These are phyloP conservation scores for Patella ulyssiponensis DNA, from an alignment of 2,888 invertebrate genomes.

Conservation along the genomic window DNA sequence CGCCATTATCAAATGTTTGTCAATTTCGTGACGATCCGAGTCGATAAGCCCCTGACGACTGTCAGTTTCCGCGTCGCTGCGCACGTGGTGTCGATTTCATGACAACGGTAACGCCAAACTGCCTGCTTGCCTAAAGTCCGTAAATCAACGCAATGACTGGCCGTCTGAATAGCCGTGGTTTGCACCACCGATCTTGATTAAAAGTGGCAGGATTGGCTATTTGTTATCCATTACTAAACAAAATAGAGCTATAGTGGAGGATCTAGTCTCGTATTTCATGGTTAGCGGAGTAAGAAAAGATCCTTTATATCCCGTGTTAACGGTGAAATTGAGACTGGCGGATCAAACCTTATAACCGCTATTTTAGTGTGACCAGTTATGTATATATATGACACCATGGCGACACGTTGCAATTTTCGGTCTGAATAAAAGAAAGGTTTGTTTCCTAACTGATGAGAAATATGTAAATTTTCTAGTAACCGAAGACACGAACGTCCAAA, in stretches of 20 bases:
- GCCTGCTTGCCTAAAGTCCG: not conserved
- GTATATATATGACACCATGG: no score
- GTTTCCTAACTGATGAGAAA: no score
- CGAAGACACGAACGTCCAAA: no score
- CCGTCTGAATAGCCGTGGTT: constrained; percentile 2
- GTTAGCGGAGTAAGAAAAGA: constrained; percentile 5
- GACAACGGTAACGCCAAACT: constrained; percentile 7
- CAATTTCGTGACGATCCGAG: not conserved
- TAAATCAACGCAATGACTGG: constrained; percentile 5
- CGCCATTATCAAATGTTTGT: constrained; percentile 4
- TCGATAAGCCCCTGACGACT: constrained; percentile 12
- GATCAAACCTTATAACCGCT: not conserved
- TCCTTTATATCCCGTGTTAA: constrained; percentile 4
- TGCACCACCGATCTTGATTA: constrained; percentile 12
- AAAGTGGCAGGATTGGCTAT: constrained; percentile 12
- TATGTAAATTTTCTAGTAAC: no score
- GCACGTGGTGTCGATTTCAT: constrained; percentile 7
- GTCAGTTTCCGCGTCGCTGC: constrained; percentile 4
- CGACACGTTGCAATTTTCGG: no score
- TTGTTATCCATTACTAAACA: constrained; percentile 13
- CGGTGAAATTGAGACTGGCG: constrained; percentile 8
- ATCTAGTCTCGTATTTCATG: constrained; percentile 9
- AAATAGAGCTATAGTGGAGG: constrained; percentile 2
- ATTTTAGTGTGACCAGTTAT: not conserved
- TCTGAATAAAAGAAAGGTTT: no score